phyloP scores from a whole-genome alignment of 1,140 invertebrate species.

The Trachelipus rathkii region DNA sequence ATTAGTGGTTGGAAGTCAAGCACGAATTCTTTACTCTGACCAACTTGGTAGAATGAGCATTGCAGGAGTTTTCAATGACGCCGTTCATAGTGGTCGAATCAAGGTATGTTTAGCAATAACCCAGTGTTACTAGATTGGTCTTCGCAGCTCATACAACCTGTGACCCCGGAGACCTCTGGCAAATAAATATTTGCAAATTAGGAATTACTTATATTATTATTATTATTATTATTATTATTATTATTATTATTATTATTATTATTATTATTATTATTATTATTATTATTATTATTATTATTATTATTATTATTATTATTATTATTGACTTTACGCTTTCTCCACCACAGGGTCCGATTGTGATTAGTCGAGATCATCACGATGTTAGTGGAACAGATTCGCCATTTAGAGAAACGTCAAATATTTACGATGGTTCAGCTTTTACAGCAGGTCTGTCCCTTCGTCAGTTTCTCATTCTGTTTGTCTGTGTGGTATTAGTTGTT shows the following conservation, averaged over 20 bases:
- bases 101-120: constrained; percentile 49
- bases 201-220: too few relatives aligned
- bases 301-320: too few relatives aligned
- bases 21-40: constrained; percentile 64
- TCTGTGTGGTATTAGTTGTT: too few relatives aligned
- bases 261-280: too few relatives aligned
- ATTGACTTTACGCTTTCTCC: not conserved
- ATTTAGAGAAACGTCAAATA: constrained; percentile 65
- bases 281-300: too few relatives aligned
- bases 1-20: constrained; percentile 63
- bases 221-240: too few relatives aligned
- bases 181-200: too few relatives aligned
- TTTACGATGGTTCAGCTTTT: constrained; percentile 63
- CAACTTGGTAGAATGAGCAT: constrained; percentile 57
- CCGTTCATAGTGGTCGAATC: constrained; percentile 54
- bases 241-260: too few relatives aligned
- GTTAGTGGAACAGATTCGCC: constrained; percentile 67
- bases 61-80: constrained; percentile 62
- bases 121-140: too few relatives aligned
- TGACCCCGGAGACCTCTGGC: too few relatives aligned
- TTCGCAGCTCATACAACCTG: too few relatives aligned
- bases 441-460: constrained; percentile 54
- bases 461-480: too few relatives aligned
- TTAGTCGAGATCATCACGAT: constrained; percentile 67
- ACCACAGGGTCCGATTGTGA: constrained; percentile 58